Evolutionary conservation across 2,797 vertebrate genomes (phyloP).

Genomic region (Alfaro cultratus): DNA sequence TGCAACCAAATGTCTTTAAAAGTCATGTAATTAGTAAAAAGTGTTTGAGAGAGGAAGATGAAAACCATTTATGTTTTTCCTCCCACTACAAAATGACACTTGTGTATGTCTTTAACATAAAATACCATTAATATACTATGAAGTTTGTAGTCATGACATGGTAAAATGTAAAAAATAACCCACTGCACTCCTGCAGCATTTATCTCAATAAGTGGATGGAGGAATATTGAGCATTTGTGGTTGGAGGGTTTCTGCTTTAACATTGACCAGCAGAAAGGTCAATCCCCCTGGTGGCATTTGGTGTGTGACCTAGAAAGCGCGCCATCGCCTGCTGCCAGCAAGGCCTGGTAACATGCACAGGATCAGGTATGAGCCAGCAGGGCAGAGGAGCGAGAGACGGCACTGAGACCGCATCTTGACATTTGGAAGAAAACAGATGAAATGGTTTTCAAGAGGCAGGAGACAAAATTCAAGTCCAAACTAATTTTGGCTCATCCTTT

Average conservation of each 20-base stretch:
- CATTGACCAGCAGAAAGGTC: conserved; percentile 75
- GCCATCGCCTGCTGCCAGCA: conserved; percentile 61
- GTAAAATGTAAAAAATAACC: neutral
- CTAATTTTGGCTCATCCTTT: conserved; percentile 64
- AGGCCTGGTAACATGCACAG: conserved; percentile 34
- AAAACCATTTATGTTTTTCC: neutral
- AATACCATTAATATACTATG: neutral
- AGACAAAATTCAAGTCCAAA: conserved; percentile 73
- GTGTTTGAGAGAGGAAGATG: neutral
- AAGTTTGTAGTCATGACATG: neutral
- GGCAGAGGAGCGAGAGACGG: conserved; percentile 37
- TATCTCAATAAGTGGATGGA: neutral
- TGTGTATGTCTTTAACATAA: neutral
- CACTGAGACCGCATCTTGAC: conserved; percentile 44
- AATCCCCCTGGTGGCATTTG: conserved; percentile 76
- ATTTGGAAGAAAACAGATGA: conserved; percentile 60
- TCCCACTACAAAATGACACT: neutral
- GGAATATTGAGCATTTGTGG: neutral
- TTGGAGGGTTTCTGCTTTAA: conserved; percentile 44
- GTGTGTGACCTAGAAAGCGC: conserved; percentile 73
- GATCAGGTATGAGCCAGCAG: conserved; percentile 46
- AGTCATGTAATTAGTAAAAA: neutral
- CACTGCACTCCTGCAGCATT: neutral
- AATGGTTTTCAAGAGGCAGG: conserved; percentile 40
- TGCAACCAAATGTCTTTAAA: neutral